A percentile compares a stretch with the other conserved stretches of the same genome.
Evolutionary conservation across 2,888 invertebrate species (phyloP).

Genomic region (Chloromyia formosa): DNA sequence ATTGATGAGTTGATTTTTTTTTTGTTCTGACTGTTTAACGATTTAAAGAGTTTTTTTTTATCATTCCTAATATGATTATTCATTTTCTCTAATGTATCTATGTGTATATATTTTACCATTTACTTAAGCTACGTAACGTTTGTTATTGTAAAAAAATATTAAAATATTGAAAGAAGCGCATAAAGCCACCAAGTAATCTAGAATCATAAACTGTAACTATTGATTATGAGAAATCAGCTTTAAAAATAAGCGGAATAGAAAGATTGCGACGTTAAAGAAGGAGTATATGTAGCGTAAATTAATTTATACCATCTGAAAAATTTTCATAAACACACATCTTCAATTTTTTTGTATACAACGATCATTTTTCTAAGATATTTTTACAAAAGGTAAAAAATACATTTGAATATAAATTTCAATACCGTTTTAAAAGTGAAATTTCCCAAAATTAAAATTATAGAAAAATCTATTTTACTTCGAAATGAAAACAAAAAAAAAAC

Average conservation of each 20-base stretch:
- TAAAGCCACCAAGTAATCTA: neutral
- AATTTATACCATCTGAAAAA: neutral
- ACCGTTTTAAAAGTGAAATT: no score
- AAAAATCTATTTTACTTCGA: no score
- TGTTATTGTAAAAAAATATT: neutral
- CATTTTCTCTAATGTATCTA: no score
- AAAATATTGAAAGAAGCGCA: neutral
- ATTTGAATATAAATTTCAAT: no score
- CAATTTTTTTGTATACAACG: slow-evolving; percentile 28
- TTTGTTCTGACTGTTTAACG: neutral
- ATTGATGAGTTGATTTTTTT: neutral
- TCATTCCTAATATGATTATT: neutral
- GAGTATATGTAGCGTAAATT: neutral
- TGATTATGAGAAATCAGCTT: neutral
- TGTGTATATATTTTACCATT: no score
- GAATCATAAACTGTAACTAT: neutral
- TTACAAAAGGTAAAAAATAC: neutral
- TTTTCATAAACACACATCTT: slow-evolving; percentile 19
- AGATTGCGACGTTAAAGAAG: neutral
- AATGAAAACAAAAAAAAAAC: no score
- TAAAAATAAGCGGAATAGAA: neutral
- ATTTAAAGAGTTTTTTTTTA: neutral
- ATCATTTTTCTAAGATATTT: slow-evolving; percentile 11
- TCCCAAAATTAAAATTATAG: no score
- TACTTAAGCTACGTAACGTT: no score